phyloP scores from a whole-genome alignment of 2,888 invertebrate species.

The Tiliacea citrago region DNA sequence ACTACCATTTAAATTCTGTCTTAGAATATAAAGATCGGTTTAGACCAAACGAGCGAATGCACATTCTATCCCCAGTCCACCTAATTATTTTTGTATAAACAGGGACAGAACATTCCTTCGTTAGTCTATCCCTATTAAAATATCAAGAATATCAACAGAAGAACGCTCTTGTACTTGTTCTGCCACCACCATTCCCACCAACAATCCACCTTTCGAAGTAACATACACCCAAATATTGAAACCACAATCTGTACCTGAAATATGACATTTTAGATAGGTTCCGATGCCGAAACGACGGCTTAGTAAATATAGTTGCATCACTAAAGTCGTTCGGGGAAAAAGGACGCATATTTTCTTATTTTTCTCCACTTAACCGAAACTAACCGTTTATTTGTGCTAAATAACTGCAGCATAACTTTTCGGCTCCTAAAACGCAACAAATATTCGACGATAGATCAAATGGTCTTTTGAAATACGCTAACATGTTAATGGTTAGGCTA shows the following conservation, averaged over 20 bases:
- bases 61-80: neutral
- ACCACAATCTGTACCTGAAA: slow-evolving; percentile 20
- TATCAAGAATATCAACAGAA: neutral
- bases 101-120: neutral
- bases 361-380: too few relatives aligned
- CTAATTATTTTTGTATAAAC: neutral
- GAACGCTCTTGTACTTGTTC: neutral
- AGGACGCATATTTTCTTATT: too few relatives aligned
- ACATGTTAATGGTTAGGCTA: too few relatives aligned
- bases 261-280: slow-evolving; percentile 16
- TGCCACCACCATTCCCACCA: too few relatives aligned
- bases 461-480: too few relatives aligned
- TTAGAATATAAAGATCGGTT: neutral
- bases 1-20: too few relatives aligned
- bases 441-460: too few relatives aligned
- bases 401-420: too few relatives aligned
- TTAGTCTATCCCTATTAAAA: neutral
- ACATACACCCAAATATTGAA: slow-evolving; percentile 28
- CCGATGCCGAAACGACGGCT: slow-evolving; percentile 14
- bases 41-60: neutral
- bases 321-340: too few relatives aligned
- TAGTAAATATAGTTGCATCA: slow-evolving; percentile 12
- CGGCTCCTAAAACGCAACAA: too few relatives aligned
- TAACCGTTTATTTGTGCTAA: too few relatives aligned
- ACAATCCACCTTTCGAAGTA: neutral